Percentiles rank a stretch among this genome's conserved stretches.
phyloP scores from a whole-genome alignment of 2,113 vertebrate species.

The Sula dactylatra region DNA sequence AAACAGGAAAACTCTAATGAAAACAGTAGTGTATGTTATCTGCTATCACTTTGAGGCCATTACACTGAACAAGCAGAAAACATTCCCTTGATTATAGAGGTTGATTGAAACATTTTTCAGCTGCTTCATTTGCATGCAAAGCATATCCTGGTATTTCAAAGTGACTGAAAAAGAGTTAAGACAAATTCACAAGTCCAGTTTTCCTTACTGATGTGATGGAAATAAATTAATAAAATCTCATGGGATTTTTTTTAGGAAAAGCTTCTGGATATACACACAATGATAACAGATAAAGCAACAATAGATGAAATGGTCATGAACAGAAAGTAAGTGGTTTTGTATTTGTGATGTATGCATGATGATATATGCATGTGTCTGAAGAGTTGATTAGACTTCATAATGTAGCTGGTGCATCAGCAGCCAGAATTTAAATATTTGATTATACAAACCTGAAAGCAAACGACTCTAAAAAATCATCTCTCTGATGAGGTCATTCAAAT shows the following conservation, averaged over 20 bases:
- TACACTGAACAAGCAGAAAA: background rate
- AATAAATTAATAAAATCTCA: background rate
- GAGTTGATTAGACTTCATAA: conserved; percentile 22
- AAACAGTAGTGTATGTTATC: background rate
- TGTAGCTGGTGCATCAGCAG: background rate
- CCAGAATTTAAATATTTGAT: conserved; percentile 26
- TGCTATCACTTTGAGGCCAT: background rate
- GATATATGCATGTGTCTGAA: background rate
- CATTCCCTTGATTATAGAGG: background rate
- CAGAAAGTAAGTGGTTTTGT: background rate
- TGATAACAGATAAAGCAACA: background rate
- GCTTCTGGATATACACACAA: background rate
- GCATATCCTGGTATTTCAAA: background rate
- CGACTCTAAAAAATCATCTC: background rate
- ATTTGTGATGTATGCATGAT: background rate
- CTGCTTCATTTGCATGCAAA: background rate
- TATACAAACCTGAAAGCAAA: background rate
- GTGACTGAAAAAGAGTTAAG: background rate
- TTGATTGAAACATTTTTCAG: background rate
- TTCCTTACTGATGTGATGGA: background rate
- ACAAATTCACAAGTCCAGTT: background rate
- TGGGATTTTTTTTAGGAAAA: background rate
- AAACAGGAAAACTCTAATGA: background rate
- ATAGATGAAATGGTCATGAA: background rate
- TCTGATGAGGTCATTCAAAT: background rate